phyloP scores from a whole-genome alignment of 2,888 invertebrate species.

The Drosophila emarginata region DNA sequence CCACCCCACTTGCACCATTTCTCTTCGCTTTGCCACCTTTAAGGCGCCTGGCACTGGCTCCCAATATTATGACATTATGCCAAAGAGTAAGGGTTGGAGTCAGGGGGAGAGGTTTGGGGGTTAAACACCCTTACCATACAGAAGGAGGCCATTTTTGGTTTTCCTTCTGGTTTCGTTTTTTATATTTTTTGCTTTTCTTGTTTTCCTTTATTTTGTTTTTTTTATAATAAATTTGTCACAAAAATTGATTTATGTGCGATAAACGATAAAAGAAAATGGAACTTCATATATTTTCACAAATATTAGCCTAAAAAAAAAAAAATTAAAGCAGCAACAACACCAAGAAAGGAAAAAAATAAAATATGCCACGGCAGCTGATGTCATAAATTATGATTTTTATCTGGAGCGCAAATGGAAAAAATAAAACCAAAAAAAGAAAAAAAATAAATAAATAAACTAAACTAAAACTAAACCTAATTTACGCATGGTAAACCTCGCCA shows the following conservation, averaged over 20 bases:
- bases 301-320: constrained; percentile 26
- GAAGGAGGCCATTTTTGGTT: constrained; percentile 44
- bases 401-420: constrained; percentile 71
- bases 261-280: constrained; percentile 68
- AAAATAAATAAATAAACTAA: constrained; percentile 40
- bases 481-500: constrained; percentile 58
- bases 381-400: constrained; percentile 82
- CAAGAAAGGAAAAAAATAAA: constrained; percentile 43
- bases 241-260: constrained; percentile 79
- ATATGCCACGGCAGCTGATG: constrained; percentile 71
- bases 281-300: constrained; percentile 63
- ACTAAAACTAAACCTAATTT: constrained; percentile 64
- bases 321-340: constrained; percentile 3
- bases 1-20: constrained; percentile 28
- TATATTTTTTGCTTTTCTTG: neutral
- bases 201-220: constrained; percentile 32
- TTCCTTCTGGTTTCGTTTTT: constrained; percentile 1
- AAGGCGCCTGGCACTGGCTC: constrained; percentile 55
- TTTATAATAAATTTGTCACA: constrained; percentile 80
- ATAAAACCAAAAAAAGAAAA: constrained; percentile 32
- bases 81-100: neutral
- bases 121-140: constrained; percentile 40
- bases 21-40: neutral
- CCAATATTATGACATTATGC: constrained; percentile 42
- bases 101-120: neutral